Percentiles rank a stretch among this genome's conserved stretches.
phyloP scores from a whole-genome alignment of 2,797 vertebrate species.

The Sparidentex hasta region DNA sequence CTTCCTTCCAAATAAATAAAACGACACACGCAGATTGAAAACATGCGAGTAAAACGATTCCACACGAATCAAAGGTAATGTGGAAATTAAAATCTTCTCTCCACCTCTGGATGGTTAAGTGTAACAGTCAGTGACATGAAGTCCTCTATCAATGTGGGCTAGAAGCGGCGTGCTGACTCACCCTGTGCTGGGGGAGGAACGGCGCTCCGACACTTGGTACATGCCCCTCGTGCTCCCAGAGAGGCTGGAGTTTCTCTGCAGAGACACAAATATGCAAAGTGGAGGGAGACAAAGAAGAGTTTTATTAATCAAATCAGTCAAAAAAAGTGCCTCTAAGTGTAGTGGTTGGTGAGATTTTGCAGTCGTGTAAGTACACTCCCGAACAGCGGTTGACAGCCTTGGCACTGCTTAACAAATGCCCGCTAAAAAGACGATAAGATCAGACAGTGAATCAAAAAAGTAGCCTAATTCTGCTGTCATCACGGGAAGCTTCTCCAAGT shows the following conservation, averaged over 20 bases:
- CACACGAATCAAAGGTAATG: background rate
- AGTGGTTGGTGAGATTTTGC: no score
- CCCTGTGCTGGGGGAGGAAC: constrained; percentile 88
- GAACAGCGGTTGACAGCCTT: background rate
- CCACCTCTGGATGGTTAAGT: no score
- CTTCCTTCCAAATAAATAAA: background rate
- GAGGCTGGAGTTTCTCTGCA: constrained; percentile 87
- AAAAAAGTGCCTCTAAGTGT: no score
- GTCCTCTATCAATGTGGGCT: background rate
- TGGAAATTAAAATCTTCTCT: no score
- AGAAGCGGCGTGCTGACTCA: constrained; percentile 62
- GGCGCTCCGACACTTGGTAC: constrained; percentile 88
- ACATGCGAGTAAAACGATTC: background rate
- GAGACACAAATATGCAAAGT: constrained; percentile 31
- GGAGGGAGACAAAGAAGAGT: constrained; percentile 15
- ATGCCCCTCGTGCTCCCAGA: constrained; percentile 87
- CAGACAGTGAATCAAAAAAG: constrained; percentile 7
- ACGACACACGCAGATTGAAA: background rate
- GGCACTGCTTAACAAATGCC: constrained; percentile 1
- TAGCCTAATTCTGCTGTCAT: background rate
- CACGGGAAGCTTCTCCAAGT: background rate
- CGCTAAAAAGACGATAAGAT: constrained; percentile 7
- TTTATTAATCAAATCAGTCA: background rate
- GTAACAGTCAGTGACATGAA: constrained; percentile 12
- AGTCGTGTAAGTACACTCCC: no score